Conservation (phyloP, 2,797 vertebrate genomes). For the Cephalopachus bancanus region DNA sequence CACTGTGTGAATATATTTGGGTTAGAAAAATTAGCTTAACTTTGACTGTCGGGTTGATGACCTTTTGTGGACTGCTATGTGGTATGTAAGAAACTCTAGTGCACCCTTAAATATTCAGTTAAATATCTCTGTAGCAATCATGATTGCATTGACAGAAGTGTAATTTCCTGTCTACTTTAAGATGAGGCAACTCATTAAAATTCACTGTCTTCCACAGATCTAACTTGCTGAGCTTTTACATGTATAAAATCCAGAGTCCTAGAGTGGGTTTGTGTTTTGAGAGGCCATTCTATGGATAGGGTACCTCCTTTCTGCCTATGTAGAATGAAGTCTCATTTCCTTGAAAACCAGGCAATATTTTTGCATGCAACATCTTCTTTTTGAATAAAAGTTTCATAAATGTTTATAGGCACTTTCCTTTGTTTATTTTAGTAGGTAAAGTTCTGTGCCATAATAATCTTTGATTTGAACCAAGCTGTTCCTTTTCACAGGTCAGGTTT, state of each 20-base stretch:
- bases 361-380: background rate
- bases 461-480: background rate
- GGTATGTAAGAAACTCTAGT: background rate
- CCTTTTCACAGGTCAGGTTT: background rate
- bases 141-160: background rate
- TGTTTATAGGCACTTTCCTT: background rate
- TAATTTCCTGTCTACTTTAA: background rate
- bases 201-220: background rate
- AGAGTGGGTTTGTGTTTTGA: background rate
- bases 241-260: background rate
- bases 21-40: background rate
- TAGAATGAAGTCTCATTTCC: background rate
- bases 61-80: background rate
- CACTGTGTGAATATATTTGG: background rate
- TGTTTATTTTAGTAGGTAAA: background rate
- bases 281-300: background rate
- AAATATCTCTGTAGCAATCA: background rate
- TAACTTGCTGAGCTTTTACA: background rate
- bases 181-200: background rate
- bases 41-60: background rate
- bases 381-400: background rate
- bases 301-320: background rate
- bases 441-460: accelerated
- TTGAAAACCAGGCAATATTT: background rate
- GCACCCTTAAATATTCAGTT: background rate